Evolutionary conservation across 2,113 vertebrate species (phyloP).

Genomic region (Eonycteris spelaea): DNA sequence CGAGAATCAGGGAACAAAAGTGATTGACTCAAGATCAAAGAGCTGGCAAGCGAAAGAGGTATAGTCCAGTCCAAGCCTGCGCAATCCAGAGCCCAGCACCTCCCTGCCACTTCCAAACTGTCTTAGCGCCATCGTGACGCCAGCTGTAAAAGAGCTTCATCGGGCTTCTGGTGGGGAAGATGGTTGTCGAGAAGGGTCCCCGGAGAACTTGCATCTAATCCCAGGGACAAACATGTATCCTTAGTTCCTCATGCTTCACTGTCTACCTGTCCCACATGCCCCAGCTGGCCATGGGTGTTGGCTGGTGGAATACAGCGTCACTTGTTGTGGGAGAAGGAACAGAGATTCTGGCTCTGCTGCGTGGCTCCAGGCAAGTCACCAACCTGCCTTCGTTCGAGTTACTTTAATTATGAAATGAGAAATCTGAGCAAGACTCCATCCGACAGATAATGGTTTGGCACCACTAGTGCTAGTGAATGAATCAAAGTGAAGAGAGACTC

Average conservation of each 20-base stretch:
- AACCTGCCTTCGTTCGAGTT: background rate
- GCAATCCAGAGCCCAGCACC: background rate
- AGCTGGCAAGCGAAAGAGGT: background rate
- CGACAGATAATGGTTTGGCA: background rate
- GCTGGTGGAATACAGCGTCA: background rate
- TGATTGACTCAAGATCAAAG: background rate
- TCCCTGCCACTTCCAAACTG: background rate
- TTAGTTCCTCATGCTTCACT: background rate
- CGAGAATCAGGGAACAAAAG: background rate
- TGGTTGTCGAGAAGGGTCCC: background rate
- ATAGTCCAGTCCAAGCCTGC: background rate
- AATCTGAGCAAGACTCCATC: background rate
- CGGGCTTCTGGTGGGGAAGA: background rate
- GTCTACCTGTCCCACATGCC: background rate
- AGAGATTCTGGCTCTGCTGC: background rate
- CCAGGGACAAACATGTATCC: background rate
- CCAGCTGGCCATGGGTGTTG: background rate
- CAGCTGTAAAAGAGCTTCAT: background rate
- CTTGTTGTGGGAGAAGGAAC: background rate
- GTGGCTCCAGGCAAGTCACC: background rate
- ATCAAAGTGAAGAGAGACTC: background rate
- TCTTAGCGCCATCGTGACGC: background rate
- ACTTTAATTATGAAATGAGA: background rate
- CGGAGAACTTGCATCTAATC: background rate
- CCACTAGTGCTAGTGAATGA: background rate